Conservation (phyloP, 2,797 vertebrate species). For the Dallia pectoralis region DNA sequence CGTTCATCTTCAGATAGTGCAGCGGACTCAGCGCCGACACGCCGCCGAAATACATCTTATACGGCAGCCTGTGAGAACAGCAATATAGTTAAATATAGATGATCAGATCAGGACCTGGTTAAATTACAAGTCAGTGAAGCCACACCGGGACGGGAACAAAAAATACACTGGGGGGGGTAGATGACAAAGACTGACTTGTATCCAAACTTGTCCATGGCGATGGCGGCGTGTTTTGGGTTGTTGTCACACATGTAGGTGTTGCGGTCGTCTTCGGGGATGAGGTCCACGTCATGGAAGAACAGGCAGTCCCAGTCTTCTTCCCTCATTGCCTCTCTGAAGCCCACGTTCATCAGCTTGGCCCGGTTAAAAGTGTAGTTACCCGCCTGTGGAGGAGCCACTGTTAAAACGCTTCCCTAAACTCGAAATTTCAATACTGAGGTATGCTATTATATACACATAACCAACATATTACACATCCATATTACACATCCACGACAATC, state of each 20-base stretch:
- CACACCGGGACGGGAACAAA: neutral
- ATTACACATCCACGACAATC: too few relatives aligned
- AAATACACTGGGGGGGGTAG: neutral
- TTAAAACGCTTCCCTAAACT: neutral
- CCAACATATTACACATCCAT: too few relatives aligned
- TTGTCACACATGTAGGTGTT: conserved; percentile 78
- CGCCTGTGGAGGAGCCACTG: conserved; percentile 57
- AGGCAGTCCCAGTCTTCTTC: conserved; percentile 85
- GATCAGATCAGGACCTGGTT: neutral
- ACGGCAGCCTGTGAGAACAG: conserved; percentile 70
- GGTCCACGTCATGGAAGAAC: conserved; percentile 85
- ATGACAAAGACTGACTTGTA: conserved; percentile 74
- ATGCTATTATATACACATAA: too few relatives aligned
- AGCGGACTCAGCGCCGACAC: conserved; percentile 77
- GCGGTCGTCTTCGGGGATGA: conserved; percentile 83
- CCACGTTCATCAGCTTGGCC: conserved; percentile 82
- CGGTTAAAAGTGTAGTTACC: conserved; percentile 79
- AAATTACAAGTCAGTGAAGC: neutral
- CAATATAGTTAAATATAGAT: neutral
- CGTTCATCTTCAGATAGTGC: conserved; percentile 84
- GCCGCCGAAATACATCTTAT: conserved; percentile 81
- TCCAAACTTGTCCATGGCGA: conserved; percentile 86
- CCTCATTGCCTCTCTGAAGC: conserved; percentile 83
- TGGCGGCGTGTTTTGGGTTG: conserved; percentile 80
- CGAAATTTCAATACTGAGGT: neutral